phyloP scores from a whole-genome alignment of 2,797 vertebrate species.

The Poecile montanus region DNA sequence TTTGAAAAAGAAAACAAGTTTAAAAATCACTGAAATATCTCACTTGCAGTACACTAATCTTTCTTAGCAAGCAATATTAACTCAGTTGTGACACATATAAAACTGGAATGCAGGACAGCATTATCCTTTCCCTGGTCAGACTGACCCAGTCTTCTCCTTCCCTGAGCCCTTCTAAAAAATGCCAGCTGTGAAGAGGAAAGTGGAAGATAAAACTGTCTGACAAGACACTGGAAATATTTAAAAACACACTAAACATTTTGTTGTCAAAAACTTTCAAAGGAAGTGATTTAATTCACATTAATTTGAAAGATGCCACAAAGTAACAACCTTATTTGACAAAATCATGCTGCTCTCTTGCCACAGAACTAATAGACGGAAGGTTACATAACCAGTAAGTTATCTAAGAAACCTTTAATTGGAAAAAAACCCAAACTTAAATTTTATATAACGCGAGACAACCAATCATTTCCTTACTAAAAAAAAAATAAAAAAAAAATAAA shows the following conservation, averaged over 20 bases:
- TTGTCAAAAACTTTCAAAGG: conserved; percentile 18
- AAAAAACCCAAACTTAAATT: background rate
- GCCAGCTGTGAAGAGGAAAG: conserved; percentile 33
- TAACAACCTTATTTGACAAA: conserved; percentile 42
- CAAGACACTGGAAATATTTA: conserved; percentile 22
- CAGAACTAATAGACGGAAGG: background rate
- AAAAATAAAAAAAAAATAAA: background rate
- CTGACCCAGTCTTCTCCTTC: conserved; percentile 43
- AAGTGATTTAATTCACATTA: conserved; percentile 11
- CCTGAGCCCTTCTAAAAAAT: conserved; percentile 11
- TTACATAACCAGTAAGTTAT: background rate
- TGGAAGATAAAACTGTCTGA: conserved; percentile 6
- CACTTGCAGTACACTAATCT: background rate
- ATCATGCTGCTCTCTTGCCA: background rate
- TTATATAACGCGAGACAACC: background rate
- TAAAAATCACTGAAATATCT: background rate
- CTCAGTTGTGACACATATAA: background rate
- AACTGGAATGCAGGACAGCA: background rate
- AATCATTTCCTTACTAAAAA: background rate
- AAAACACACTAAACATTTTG: conserved; percentile 5
- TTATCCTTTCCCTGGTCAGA: conserved; percentile 46
- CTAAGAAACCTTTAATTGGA: background rate
- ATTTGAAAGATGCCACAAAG: conserved; percentile 38
- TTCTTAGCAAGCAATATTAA: background rate
- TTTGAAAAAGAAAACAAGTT: background rate